phyloP scores from a whole-genome alignment of 2,113 vertebrate species.

The Nesogale talazaci region DNA sequence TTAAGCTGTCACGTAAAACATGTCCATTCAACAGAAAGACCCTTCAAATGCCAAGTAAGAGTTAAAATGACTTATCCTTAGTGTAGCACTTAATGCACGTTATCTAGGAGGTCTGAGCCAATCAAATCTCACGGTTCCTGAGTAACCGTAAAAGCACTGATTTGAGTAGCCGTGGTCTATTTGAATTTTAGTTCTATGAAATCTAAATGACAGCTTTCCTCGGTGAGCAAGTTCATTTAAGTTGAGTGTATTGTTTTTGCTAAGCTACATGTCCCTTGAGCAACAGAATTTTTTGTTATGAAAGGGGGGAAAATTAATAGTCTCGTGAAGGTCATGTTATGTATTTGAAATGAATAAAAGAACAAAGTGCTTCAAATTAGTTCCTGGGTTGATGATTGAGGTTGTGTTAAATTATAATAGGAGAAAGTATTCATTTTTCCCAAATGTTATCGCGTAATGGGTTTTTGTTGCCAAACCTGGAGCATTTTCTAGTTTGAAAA shows the following conservation, averaged over 20 bases:
- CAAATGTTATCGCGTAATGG: slow-evolving; percentile 43
- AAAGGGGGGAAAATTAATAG: background rate
- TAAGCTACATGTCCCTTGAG: slow-evolving; percentile 59
- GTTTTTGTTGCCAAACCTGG: slow-evolving; percentile 63
- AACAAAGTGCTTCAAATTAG: slow-evolving; percentile 50
- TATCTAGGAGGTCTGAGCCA: slow-evolving; percentile 62
- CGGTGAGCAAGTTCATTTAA: slow-evolving; percentile 64
- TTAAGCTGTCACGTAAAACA: slow-evolving; percentile 99
- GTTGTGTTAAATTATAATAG: slow-evolving; percentile 36
- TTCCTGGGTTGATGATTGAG: slow-evolving; percentile 47
- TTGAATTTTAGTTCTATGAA: slow-evolving; percentile 71
- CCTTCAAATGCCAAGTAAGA: slow-evolving; percentile 99
- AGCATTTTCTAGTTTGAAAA: slow-evolving; percentile 51
- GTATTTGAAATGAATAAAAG: slow-evolving; percentile 57
- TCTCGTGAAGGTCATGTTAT: slow-evolving; percentile 39
- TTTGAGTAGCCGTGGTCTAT: slow-evolving; percentile 69
- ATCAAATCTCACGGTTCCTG: slow-evolving; percentile 61
- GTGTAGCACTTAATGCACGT: slow-evolving; percentile 70
- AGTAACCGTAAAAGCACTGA: slow-evolving; percentile 66
- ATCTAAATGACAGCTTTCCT: slow-evolving; percentile 69
- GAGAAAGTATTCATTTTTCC: slow-evolving; percentile 45
- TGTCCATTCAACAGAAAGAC: slow-evolving; percentile 99
- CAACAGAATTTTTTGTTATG: slow-evolving; percentile 57
- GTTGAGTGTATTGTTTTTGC: slow-evolving; percentile 66
- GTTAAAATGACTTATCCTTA: slow-evolving; percentile 85